Conservation (phyloP, 2,113 vertebrate species). For the Triplophysa dalaica region DNA sequence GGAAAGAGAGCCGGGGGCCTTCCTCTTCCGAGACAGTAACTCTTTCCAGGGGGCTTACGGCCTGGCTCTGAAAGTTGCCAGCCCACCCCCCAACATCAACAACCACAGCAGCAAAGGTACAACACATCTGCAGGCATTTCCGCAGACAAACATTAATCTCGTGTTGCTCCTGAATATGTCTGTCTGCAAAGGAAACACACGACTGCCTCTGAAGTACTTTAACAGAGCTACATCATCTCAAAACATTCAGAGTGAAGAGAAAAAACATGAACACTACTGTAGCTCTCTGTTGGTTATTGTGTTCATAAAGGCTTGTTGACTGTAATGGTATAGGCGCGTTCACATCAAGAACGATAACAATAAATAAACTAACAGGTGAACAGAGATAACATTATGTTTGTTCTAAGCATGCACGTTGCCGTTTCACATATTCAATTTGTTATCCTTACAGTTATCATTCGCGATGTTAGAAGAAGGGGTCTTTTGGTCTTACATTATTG, state of each 20-base stretch:
- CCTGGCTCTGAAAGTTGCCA: conserved; percentile 87
- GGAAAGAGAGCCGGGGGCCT: conserved; percentile 83
- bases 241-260: neutral
- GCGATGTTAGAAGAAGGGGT: too few species aligned
- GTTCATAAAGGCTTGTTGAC: too few species aligned
- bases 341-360: too few species aligned
- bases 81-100: conserved; percentile 79
- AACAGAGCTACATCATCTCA: conserved; percentile 18
- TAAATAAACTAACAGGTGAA: too few species aligned
- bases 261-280: neutral
- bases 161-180: neutral
- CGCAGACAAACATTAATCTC: neutral
- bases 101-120: conserved; percentile 83
- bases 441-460: too few species aligned
- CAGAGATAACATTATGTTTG: too few species aligned
- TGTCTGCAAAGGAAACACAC: conserved; percentile 31
- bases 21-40: conserved; percentile 90
- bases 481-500: too few species aligned
- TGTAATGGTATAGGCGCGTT: too few species aligned
- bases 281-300: too few species aligned
- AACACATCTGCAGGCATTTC: conserved; percentile 30
- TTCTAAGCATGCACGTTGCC: too few species aligned
- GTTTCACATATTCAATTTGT: too few species aligned
- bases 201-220: conserved; percentile 35
- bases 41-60: conserved; percentile 93